Base-by-base conservation (phyloP, 2,888 invertebrate species). In the Petrophora chlorosata region DNA sequence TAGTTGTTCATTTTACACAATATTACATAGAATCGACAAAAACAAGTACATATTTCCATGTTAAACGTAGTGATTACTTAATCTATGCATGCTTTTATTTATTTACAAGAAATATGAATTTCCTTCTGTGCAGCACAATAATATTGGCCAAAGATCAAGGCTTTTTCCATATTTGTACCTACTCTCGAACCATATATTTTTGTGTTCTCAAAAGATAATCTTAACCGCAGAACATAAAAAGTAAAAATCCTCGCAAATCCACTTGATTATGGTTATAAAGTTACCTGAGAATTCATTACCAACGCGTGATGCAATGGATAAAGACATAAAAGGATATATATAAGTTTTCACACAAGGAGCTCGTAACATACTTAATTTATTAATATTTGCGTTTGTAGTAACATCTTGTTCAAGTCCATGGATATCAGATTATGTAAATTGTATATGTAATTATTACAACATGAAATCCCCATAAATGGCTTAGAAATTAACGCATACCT, bases 241-340 rank as follows among this genome's bases (percentile, higher is more conserved):
- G 9, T n/a, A 48, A 2, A n/a, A 50, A 36, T 48, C 22, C 44
- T 19, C 25, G 41, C 49, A 34, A 47, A 53, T 45, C 32, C 9
- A 23, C 42, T 36, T 28, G 38, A 30, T 39, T 34, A 47, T 43
- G 54, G 53, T 58, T 56, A 52, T 42, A 48, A 67, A 61, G 55
- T 55, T 64, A 59, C 56, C 58, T 61, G 61, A 43, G 62, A 64
- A 63, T 67, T 63, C 55, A 63, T 67, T 65, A 58, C 39, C 32
- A 40, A 54, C 47, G 39, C 46, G 41, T 71, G 60, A 64, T 60
- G 59, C 53, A 67, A 67, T 67, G 50, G n/a, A 63, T 63, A 67
- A 59, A 66, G 56, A 54, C 55, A 67, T 65, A 70, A 68, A 68
- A 63, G 62, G 65, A 62, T 59, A 64, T n/a, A n/a, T n/a, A n/a